These are phyloP conservation scores for Anthopleura sola DNA, from an alignment of 64 coral and sea anemone species.

Conservation along the genomic window DNA sequence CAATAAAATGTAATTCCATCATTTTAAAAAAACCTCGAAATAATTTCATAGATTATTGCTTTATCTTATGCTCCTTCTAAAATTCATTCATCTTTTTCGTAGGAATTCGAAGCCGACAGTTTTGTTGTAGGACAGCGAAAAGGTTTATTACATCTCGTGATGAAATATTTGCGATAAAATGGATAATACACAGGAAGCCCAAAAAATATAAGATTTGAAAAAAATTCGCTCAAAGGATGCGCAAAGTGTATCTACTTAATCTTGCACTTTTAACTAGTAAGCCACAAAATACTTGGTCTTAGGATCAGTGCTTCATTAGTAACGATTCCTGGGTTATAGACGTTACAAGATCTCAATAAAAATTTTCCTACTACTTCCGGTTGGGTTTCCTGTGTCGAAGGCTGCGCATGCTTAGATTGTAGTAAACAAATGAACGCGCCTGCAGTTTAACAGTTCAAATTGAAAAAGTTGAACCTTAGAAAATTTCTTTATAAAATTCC, in stretches of 20 bases:
- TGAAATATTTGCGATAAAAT: neutral
- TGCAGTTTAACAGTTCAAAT: neutral
- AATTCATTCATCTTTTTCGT: neutral
- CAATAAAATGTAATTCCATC: constrained; percentile 93
- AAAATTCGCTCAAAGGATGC: neutral
- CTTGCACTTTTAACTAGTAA: neutral
- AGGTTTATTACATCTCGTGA: neutral
- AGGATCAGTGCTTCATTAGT: neutral
- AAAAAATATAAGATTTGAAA: neutral
- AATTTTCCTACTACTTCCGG: neutral
- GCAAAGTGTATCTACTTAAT: neutral
- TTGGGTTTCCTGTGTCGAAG: neutral
- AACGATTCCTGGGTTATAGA: neutral
- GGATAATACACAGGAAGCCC: neutral
- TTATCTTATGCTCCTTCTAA: neutral
- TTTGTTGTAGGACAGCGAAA: no score
- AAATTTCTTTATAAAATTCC: neutral
- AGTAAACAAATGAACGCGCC: constrained; percentile 19
- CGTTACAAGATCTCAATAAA: neutral
- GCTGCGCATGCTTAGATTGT: neutral
- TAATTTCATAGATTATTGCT: neutral
- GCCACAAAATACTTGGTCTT: neutral
- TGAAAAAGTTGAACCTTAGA: neutral
- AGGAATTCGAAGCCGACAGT: neutral
- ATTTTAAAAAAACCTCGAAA: neutral